These are phyloP conservation scores for Ramphastos sulfuratus DNA, from an alignment of 2,113 vertebrate species.

Conservation along the genomic window DNA sequence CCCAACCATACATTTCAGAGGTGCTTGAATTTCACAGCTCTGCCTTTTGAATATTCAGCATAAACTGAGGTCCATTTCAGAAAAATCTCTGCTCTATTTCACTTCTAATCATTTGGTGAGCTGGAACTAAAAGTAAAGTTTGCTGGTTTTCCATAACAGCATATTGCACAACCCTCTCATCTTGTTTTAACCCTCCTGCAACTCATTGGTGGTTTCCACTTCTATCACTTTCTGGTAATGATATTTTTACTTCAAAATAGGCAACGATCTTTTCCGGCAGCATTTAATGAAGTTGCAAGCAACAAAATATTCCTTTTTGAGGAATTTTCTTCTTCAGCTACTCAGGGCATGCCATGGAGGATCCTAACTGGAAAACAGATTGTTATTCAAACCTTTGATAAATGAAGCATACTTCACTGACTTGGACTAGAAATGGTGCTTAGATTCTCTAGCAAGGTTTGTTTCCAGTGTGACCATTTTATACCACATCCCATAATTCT, in stretches of 20 bases:
- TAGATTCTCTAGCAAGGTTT: not conserved
- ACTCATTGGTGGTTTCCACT: not conserved
- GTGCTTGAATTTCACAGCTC: constrained; percentile 28
- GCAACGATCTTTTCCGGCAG: not conserved
- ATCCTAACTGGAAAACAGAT: not conserved
- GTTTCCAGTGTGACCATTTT: not conserved
- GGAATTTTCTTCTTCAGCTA: not conserved
- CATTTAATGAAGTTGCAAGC: not conserved
- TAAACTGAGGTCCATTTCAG: constrained; percentile 11
- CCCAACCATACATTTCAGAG: not conserved
- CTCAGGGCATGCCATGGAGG: not conserved
- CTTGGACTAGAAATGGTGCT: not conserved
- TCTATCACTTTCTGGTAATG: not conserved
- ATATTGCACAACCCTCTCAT: not conserved
- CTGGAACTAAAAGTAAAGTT: not conserved
- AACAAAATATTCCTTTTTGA: not conserved
- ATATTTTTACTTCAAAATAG: not conserved
- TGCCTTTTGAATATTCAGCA: constrained; percentile 44
- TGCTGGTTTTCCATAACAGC: not conserved
- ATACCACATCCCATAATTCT: not conserved
- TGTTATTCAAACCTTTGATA: not conserved
- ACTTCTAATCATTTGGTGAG: not conserved
- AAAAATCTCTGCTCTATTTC: constrained; percentile 31
- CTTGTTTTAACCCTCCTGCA: constrained; percentile 7
- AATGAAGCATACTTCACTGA: not conserved